A percentile compares a stretch with the other conserved stretches of the same genome.
phyloP scores from a whole-genome alignment of 2,888 invertebrate species.

The Catonia carolina region DNA sequence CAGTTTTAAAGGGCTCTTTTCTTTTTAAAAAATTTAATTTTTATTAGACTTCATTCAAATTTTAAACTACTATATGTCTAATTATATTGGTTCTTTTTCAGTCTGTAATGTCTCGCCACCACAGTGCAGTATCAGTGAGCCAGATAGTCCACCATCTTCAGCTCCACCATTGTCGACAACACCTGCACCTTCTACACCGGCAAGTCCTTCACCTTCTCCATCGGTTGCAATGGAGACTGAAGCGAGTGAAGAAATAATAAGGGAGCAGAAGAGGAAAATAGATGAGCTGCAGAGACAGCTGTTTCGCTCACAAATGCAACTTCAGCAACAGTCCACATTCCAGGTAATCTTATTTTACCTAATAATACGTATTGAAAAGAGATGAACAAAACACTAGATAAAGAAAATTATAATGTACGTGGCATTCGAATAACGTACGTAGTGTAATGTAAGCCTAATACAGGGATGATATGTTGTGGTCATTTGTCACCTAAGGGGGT shows the following conservation, averaged over 20 bases:
- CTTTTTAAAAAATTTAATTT: too few relatives aligned
- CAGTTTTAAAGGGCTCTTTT: too few relatives aligned
- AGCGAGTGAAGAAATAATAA: conserved; percentile 63
- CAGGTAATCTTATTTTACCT: conserved; percentile 33
- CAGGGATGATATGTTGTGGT: too few relatives aligned
- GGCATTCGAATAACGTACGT: too few relatives aligned
- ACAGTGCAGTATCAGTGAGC: conserved; percentile 1
- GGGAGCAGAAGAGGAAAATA: conserved; percentile 79
- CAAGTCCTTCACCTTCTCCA: conserved; percentile 6
- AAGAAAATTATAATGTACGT: too few relatives aligned
- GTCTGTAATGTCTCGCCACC: conserved; percentile 23
- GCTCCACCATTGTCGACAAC: conserved; percentile 23
- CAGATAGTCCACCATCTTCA: conserved; percentile 19
- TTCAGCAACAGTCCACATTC: conserved; percentile 45
- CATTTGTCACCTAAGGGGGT: too few relatives aligned
- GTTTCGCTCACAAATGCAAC: conserved; percentile 51
- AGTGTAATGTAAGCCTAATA: too few relatives aligned
- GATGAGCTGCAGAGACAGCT: conserved; percentile 72
- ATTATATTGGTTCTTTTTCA: too few relatives aligned
- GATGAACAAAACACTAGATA: background rate
- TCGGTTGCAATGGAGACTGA: conserved; percentile 17
- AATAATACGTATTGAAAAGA: conserved; percentile 11
- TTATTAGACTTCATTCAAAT: too few relatives aligned
- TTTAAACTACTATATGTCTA: too few relatives aligned
- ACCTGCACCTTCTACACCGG: conserved; percentile 19